Evolutionary conservation across 2,113 vertebrate genomes (phyloP), one percentile per base, ranked within the genome.

Genomic region (Gorsachius goisagi): DNA sequence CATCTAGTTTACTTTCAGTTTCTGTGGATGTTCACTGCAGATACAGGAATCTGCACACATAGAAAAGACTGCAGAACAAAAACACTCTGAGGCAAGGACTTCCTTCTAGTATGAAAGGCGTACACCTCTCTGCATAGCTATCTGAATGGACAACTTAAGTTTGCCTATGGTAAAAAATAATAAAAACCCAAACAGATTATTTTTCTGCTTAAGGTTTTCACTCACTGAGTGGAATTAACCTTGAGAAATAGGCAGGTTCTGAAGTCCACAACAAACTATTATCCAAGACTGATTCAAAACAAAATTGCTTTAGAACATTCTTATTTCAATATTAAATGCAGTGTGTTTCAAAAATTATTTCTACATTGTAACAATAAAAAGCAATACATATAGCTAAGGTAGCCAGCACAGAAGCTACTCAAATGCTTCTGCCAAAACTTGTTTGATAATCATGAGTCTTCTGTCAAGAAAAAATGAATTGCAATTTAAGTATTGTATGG

Each of bases 401-500:
- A 60, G 24, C 49, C 45, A 77, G 37, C 30, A 72, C 33, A 60
- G n/a, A n/a, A 85, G 19, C 39, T 68, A 56, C 22, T 50, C 27
- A 71, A 47, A 72, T 22, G 20, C 21, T 87, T 77, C 86, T 82
- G 76, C 27, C 28, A 72, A 68, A 95, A 81, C 41, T 24, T 73
- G 15, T n/a, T 41, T n/a, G 5, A 77, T 52, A 83, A n/a, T 11
- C 39, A 37, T 12, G 15, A 82, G 17, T 49, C 17, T 53, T 73
- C 62, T 39, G 15, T 4, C 9, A 9, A 28, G 58, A 66, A 89
- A 73, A 88, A 44, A 55, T 15, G 7, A 53, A 55, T 6, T 32
- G 18, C n/a, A 73, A 27, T 0, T 62, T 13, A 81, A 72, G 13
- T 30, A 82, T 0, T 17, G 12, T 4, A 66, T 3, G 3, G 24